A percentile compares a stretch with the other conserved stretches of the same genome.
Conservation (phyloP, 2,113 vertebrate genomes). For the Parus major region DNA sequence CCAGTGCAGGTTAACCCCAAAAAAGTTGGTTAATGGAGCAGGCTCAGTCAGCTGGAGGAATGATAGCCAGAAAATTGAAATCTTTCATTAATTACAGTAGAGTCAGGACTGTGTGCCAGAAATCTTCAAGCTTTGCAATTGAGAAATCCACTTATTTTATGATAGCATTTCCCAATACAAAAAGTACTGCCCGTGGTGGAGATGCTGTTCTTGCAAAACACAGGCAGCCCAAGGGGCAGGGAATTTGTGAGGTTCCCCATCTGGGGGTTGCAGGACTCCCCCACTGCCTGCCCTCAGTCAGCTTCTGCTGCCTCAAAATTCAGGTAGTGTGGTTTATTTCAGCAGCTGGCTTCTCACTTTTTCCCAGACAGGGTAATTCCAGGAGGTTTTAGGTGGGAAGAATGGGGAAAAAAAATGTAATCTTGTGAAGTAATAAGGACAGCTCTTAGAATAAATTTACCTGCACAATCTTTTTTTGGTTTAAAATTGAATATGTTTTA, state of each 20-base stretch:
- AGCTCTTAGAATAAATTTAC: neutral
- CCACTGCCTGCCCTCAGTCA: neutral
- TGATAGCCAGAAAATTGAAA: neutral
- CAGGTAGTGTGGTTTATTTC: rapidly evolving
- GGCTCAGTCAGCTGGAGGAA: neutral
- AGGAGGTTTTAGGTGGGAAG: neutral
- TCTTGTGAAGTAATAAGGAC: neutral
- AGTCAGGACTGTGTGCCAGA: neutral
- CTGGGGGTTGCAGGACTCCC: neutral
- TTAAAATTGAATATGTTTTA: neutral
- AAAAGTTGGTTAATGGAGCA: neutral
- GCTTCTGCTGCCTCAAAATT: neutral
- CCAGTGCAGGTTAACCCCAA: neutral
- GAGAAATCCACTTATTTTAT: neutral
- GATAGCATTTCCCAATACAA: neutral
- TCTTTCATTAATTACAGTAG: neutral
- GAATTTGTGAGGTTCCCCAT: conserved; percentile 4
- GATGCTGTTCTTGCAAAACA: neutral
- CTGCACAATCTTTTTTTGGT: rapidly evolving
- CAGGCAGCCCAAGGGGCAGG: neutral
- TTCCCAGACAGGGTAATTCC: neutral
- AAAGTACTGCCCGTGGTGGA: neutral
- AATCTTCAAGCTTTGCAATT: neutral
- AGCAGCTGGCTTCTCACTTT: neutral
- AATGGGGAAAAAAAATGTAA: neutral